Conservation (phyloP, 2,888 invertebrate species). For the Tenthredo livida region DNA sequence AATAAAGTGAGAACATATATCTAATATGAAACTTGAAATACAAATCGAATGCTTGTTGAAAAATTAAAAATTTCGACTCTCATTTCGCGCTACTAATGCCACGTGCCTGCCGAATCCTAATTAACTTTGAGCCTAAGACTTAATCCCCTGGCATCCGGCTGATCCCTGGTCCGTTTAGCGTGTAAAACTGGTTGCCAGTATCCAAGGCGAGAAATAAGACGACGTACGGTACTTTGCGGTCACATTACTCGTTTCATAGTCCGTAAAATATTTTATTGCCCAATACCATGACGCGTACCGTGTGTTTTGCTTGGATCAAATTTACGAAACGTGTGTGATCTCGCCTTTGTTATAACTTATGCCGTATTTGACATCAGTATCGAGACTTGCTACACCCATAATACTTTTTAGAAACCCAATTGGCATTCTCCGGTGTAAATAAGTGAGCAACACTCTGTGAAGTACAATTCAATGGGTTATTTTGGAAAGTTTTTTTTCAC, state of each 20-base stretch:
- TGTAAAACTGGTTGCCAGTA: background rate
- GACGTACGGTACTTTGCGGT: background rate
- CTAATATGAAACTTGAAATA: background rate
- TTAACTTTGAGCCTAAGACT: conserved; percentile 2
- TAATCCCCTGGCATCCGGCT: background rate
- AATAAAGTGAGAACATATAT: background rate
- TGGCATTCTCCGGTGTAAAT: background rate
- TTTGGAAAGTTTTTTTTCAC: background rate
- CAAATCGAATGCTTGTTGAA: background rate
- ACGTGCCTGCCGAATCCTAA: background rate
- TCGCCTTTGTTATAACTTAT: background rate
- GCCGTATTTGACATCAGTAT: background rate
- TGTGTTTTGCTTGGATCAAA: background rate
- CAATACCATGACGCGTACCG: background rate
- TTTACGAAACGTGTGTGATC: background rate
- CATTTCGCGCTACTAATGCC: background rate
- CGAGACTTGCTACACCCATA: background rate
- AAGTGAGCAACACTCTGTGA: background rate
- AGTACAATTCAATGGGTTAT: background rate
- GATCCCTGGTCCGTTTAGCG: background rate
- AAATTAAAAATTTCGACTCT: background rate
- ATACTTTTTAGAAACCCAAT: background rate
- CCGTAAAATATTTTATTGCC: conserved; percentile 9
- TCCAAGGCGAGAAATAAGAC: background rate
- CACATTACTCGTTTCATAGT: conserved; percentile 38